Evolutionary conservation across 2,797 vertebrate species (phyloP).

Genomic region (Malacoctenus gilli): DNA sequence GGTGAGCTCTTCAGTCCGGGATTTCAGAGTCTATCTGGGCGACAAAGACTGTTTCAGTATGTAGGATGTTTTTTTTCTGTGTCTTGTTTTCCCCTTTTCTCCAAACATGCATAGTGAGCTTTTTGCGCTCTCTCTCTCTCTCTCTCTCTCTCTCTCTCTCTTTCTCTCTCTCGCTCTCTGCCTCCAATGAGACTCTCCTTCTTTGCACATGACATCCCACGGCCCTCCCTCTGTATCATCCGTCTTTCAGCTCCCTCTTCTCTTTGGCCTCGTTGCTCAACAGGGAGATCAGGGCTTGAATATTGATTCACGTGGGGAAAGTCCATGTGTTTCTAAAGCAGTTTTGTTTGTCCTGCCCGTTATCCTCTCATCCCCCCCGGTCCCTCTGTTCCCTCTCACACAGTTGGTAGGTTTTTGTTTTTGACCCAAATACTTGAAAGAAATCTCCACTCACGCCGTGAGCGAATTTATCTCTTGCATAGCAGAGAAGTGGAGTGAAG

Average conservation of each 20-base stretch:
- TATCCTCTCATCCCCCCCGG: slow-evolving; percentile 48
- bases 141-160: no score
- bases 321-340: slow-evolving; percentile 75
- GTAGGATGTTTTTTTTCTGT: slow-evolving; percentile 33
- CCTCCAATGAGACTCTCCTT: slow-evolving; percentile 69
- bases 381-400: slow-evolving; percentile 41
- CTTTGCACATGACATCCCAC: slow-evolving; percentile 65
- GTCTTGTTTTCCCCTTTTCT: slow-evolving; percentile 14
- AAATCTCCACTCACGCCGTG: slow-evolving; percentile 48
- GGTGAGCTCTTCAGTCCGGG: slow-evolving; percentile 27
- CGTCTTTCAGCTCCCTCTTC: slow-evolving; percentile 63
- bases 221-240: slow-evolving; percentile 66
- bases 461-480: slow-evolving; percentile 45
- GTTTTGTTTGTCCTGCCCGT: slow-evolving; percentile 77
- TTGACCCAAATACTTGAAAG: slow-evolving; percentile 80
- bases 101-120: slow-evolving; percentile 48
- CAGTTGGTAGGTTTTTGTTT: slow-evolving; percentile 70
- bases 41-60: slow-evolving; percentile 37
- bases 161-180: slow-evolving; percentile 61
- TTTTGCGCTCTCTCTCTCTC: slow-evolving; percentile 65
- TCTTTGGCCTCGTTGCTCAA: slow-evolving; percentile 73
- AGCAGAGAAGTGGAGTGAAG: slow-evolving; percentile 12
- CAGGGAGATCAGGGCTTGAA: slow-evolving; percentile 72
- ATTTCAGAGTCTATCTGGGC: slow-evolving; percentile 30
- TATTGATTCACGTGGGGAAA: slow-evolving; percentile 82